Conservation (phyloP, 2,113 vertebrate species). For the Scomber japonicus region DNA sequence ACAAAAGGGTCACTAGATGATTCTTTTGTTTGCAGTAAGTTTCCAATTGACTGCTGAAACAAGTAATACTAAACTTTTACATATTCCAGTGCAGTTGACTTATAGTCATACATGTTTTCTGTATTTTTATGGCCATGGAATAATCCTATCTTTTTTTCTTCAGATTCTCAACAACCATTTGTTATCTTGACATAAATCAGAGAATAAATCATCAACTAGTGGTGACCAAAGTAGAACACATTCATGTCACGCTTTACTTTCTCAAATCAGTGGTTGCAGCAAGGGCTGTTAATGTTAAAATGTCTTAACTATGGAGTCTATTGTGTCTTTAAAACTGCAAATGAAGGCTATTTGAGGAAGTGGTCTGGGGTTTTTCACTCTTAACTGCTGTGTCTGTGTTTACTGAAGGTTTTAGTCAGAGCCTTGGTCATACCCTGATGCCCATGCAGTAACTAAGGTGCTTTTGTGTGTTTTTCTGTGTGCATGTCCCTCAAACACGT, state of each 20-base stretch:
- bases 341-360: slow-evolving; percentile 53
- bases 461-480: slow-evolving; percentile 26
- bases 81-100: too few species aligned
- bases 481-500: slow-evolving; percentile 17
- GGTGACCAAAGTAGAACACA: not conserved
- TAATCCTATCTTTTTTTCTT: not conserved
- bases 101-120: not conserved
- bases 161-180: not conserved
- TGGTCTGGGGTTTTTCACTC: slow-evolving; percentile 74
- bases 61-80: too few species aligned
- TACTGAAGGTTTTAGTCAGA: slow-evolving; percentile 53
- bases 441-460: slow-evolving; percentile 26
- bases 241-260: not conserved
- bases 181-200: not conserved
- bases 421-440: slow-evolving; percentile 28
- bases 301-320: slow-evolving; percentile 20
- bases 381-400: slow-evolving; percentile 72
- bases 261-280: not conserved
- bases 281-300: slow-evolving; percentile 2
- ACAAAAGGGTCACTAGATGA: too few species aligned
- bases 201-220: too few species aligned
- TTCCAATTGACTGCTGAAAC: too few species aligned
- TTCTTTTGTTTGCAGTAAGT: too few species aligned
- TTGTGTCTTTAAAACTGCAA: slow-evolving; percentile 53
- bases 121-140: not conserved